Conservation (phyloP, 2,113 vertebrate genomes). For the Hepsetus odoe region DNA sequence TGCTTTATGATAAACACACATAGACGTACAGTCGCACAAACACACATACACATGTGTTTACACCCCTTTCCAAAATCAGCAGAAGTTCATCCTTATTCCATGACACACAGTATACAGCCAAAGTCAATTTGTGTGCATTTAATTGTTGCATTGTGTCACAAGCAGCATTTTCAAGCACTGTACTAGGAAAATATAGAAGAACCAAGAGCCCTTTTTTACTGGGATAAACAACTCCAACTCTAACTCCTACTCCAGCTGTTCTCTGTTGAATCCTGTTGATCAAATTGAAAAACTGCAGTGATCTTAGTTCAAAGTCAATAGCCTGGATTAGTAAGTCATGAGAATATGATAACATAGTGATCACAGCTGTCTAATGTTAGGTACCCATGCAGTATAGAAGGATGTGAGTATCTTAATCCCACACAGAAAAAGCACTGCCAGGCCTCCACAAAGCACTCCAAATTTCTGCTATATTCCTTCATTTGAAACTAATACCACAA, state of each 20-base stretch:
- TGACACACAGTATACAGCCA: conserved; percentile 46
- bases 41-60: conserved; percentile 36
- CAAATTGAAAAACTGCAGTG: conserved; percentile 18
- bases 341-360: neutral
- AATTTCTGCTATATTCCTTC: conserved; percentile 54
- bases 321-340: conserved; percentile 11
- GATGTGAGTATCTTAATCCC: conserved; percentile 24
- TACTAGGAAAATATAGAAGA: neutral
- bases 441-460: conserved; percentile 40
- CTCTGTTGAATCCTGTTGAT: too few relatives aligned
- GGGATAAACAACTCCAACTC: conserved; percentile 28
- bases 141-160: conserved; percentile 18
- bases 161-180: too few relatives aligned
- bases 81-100: conserved; percentile 27
- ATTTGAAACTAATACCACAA: conserved; percentile 55
- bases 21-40: conserved; percentile 26
- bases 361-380: conserved; percentile 19
- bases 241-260: conserved; percentile 6
- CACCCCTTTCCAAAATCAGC: conserved; percentile 32
- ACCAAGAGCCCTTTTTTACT: neutral
- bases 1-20: conserved; percentile 56
- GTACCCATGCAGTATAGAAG: neutral
- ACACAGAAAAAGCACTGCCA: conserved; percentile 35
- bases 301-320: neutral
- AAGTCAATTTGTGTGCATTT: conserved; percentile 45